Evolutionary conservation across 2,888 invertebrate genomes (phyloP), one percentile per base, ranked within the genome.

Genomic region (Boloria euphrosyne): DNA sequence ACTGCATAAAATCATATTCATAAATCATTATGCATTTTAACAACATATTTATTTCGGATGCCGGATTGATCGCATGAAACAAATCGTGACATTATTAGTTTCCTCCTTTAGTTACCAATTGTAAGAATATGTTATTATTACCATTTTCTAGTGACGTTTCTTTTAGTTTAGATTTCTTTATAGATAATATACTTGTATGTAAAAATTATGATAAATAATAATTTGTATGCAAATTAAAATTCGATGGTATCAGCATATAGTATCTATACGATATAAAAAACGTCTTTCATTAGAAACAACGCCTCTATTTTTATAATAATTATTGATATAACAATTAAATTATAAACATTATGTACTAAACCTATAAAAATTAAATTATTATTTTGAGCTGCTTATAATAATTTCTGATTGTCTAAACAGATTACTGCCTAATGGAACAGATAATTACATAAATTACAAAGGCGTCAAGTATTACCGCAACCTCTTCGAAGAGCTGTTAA

Each of bases 391-490:
- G 7, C 2, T 38, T 38, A 44, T 27, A 31, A 31, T 16, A 18
- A 47, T 65, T 4, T 13, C 4, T 52, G 27, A 52, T 14, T 60
- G 3, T 31, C n/a, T 43, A n/a, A 38, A 58, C 82, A 92, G 97
- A 61, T 90, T 97, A 61, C 85, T 97, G 71, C 96, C 97, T 0
- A 92, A 92, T 31, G 97, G 96, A 31, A 93, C 93, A 49, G 92
- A 93, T 72, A 93, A 95, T 76, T 80, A 93, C 47, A 89, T 96
- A 59, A 97, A 95, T 81, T 86, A 93, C 65, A 93, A 93, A 4
- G 97, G 96, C 22, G 91, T 96, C 1, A 86, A 93, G 59, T 96
- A 96, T 85, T 97, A 97, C 82, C 94, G 95, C 67, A 93, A 93
- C 63, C 79, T 97, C 52, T 95, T 97, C 65, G 91, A 96, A 78